A percentile compares a stretch with the other conserved stretches of the same genome.
phyloP scores from a whole-genome alignment of 2,888 invertebrate genomes.

The Acleris literana region DNA sequence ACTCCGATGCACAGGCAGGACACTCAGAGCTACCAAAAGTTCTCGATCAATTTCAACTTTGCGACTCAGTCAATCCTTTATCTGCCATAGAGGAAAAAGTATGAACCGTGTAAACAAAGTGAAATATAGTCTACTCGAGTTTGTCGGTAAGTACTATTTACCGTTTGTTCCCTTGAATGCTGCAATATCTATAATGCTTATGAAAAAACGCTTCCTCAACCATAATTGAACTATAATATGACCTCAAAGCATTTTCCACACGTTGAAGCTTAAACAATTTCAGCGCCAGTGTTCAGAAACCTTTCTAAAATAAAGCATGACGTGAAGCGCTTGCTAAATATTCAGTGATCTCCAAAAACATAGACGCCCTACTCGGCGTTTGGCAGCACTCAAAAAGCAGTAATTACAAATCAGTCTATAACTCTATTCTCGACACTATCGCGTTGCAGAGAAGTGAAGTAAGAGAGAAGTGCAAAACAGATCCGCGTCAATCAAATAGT shows the following conservation, averaged over 20 bases:
- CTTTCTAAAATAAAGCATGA: conserved; percentile 49
- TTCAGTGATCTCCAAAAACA: conserved; percentile 10
- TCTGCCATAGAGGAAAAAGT: conserved; percentile 22
- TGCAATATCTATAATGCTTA: conserved; percentile 16
- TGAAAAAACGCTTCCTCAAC: conserved; percentile 15
- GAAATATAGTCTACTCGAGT: background rate
- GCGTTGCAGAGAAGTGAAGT: conserved; percentile 32
- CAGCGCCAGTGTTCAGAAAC: conserved; percentile 45
- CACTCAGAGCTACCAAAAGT: conserved; percentile 7
- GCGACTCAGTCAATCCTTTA: conserved; percentile 19
- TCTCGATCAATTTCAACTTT: conserved; percentile 21
- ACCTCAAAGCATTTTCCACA: conserved; percentile 31
- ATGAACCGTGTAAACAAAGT: conserved; percentile 2
- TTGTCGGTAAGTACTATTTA: background rate
- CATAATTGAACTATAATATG: background rate
- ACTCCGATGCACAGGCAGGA: background rate
- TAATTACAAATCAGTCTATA: conserved; percentile 12
- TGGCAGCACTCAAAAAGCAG: conserved; percentile 26
- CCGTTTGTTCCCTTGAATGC: conserved; percentile 21
- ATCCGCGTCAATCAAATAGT: conserved; percentile 42
- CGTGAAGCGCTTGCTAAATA: conserved; percentile 44
- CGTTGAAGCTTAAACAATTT: conserved; percentile 27
- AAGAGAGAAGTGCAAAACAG: conserved; percentile 34
- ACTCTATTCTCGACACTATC: conserved; percentile 11
- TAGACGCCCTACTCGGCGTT: conserved; percentile 17